A percentile compares a stretch with the other conserved stretches of the same genome.
phyloP scores from a whole-genome alignment of 2,888 invertebrate species.

The Deilephila elpenor region DNA sequence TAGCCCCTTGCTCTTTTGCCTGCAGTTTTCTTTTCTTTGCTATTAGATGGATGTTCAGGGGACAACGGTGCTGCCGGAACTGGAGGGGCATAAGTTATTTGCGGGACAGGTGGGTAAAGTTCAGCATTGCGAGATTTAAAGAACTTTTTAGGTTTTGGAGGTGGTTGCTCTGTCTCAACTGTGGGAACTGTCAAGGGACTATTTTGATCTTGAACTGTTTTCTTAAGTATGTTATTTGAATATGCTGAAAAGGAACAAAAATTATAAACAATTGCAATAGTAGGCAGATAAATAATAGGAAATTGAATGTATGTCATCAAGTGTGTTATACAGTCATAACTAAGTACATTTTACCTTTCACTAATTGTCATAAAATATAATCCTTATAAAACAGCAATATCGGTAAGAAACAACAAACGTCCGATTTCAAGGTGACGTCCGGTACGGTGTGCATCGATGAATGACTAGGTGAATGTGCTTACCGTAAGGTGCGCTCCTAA shows the following conservation, averaged over 20 bases:
- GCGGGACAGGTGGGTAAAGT: constrained; percentile 82
- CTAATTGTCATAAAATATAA: constrained; percentile 27
- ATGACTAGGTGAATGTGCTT: constrained; percentile 58
- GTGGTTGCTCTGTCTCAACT: constrained; percentile 79
- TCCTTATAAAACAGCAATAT: constrained; percentile 27
- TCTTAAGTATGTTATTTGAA: constrained; percentile 71
- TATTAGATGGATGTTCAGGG: constrained; percentile 74
- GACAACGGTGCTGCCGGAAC: constrained; percentile 76
- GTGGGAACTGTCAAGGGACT: constrained; percentile 83
- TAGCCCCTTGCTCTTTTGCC: constrained; percentile 66
- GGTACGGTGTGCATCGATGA: constrained; percentile 18
- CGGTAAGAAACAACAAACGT: constrained; percentile 25
- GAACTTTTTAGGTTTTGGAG: constrained; percentile 94
- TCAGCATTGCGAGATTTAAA: constrained; percentile 93
- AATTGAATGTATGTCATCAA: constrained; percentile 33
- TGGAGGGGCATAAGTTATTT: constrained; percentile 81
- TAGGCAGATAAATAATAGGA: constrained; percentile 28
- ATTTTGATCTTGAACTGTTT: constrained; percentile 81
- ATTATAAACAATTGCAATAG: constrained; percentile 32
- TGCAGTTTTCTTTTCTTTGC: constrained; percentile 71
- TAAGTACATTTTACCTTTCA: constrained; percentile 30
- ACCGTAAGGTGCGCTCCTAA: constrained; percentile 91
- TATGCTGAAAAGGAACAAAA: constrained; percentile 69
- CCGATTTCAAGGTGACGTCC: constrained; percentile 25
- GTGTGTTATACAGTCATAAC: not conserved